Conservation (phyloP, 2,888 invertebrate species). For the Sinhomidia bicolor region DNA sequence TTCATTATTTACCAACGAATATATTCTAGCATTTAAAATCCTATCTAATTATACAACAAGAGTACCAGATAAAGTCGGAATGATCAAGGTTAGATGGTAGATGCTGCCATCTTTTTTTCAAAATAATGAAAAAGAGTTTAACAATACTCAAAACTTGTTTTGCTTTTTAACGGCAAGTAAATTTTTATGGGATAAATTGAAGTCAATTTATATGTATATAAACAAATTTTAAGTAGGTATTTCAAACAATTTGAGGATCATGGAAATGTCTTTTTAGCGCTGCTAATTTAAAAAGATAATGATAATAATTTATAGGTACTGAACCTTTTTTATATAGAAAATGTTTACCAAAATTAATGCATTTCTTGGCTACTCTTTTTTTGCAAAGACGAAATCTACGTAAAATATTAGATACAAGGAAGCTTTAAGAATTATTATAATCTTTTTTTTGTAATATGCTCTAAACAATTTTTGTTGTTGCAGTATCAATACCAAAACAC, state of each 20-base stretch:
- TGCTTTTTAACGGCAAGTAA: neutral
- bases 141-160: neutral
- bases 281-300: neutral
- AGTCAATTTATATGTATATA: too few relatives aligned
- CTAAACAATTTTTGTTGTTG: neutral
- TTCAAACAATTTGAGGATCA: neutral
- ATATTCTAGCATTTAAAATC: neutral
- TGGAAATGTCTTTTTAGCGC: slow-evolving; percentile 55
- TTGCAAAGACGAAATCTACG: neutral
- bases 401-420: neutral
- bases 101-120: neutral
- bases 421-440: neutral
- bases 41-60: neutral
- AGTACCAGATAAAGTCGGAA: slow-evolving; percentile 1
- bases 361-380: neutral
- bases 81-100: slow-evolving; percentile 16
- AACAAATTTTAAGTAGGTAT: neutral
- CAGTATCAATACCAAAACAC: neutral
- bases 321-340: neutral
- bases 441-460: neutral
- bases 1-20: neutral
- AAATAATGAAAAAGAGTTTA: neutral
- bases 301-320: too few relatives aligned
- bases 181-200: neutral
- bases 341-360: neutral